Conservation (phyloP, 2,888 invertebrate genomes). For the Lottia scabra region DNA sequence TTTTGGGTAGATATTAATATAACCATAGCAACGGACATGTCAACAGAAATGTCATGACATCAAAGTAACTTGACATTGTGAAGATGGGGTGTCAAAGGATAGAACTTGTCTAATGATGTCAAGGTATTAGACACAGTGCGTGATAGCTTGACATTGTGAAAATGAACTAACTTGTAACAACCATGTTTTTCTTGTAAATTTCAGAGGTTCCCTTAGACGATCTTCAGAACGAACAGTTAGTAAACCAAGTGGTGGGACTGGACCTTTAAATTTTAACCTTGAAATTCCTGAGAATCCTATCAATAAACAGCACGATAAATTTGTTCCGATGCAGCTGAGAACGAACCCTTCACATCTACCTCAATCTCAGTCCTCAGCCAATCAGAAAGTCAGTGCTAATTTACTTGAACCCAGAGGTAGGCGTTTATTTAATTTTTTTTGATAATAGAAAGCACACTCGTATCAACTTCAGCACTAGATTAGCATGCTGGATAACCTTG, state of each 20-base stretch:
- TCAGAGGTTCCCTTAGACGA: neutral
- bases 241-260: neutral
- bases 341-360: slow-evolving; percentile 64
- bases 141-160: no score
- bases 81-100: no score
- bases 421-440: neutral
- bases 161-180: no score
- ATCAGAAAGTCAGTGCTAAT: slow-evolving; percentile 53
- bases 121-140: no score
- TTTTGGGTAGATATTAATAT: no score
- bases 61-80: no score
- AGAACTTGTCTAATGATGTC: no score
- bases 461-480: no score
- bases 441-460: no score
- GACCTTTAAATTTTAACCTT: slow-evolving; percentile 31
- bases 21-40: no score
- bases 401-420: slow-evolving; percentile 38
- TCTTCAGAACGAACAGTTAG: neutral
- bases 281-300: slow-evolving; percentile 39
- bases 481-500: no score
- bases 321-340: slow-evolving; percentile 64
- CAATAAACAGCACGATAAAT: slow-evolving; percentile 52
- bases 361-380: slow-evolving; percentile 36
- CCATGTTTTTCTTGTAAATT: neutral
- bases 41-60: no score